Conservation (phyloP, 2,797 vertebrate species). For the Acrocephalus scirpaceus region DNA sequence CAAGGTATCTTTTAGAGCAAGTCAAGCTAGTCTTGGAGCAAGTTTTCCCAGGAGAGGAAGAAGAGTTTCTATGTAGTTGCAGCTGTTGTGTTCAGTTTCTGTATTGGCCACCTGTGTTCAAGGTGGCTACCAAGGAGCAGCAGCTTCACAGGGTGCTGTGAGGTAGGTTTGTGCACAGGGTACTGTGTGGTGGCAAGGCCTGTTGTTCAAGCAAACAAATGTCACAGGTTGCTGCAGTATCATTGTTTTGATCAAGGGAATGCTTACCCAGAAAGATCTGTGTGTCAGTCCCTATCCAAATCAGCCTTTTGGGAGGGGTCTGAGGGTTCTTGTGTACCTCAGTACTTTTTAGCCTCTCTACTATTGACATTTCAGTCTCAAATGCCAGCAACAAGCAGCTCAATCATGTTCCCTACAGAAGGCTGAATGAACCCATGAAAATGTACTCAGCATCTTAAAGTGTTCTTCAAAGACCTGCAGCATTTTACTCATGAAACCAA, state of each 20-base stretch:
- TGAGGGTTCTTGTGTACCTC: background rate
- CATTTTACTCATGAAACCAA: background rate
- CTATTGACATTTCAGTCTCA: background rate
- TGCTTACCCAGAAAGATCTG: background rate
- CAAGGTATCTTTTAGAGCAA: background rate
- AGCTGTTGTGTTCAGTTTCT: background rate
- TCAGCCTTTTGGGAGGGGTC: background rate
- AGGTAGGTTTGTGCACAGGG: background rate
- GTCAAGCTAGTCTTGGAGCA: background rate
- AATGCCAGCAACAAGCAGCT: background rate
- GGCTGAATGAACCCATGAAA: background rate
- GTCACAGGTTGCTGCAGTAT: background rate
- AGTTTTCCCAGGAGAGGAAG: background rate
- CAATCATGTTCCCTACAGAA: background rate
- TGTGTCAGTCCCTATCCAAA: background rate
- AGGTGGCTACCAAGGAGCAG: background rate
- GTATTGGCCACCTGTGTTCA: background rate
- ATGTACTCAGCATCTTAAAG: background rate
- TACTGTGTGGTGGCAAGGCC: background rate
- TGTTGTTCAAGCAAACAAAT: background rate
- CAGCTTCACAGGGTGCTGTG: background rate
- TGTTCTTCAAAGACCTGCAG: background rate
- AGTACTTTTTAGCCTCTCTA: background rate
- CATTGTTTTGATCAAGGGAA: background rate
- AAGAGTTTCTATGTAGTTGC: background rate